These are phyloP conservation scores for Clusia tigrina DNA, from an alignment of 2,888 invertebrate species.

Conservation along the genomic window DNA sequence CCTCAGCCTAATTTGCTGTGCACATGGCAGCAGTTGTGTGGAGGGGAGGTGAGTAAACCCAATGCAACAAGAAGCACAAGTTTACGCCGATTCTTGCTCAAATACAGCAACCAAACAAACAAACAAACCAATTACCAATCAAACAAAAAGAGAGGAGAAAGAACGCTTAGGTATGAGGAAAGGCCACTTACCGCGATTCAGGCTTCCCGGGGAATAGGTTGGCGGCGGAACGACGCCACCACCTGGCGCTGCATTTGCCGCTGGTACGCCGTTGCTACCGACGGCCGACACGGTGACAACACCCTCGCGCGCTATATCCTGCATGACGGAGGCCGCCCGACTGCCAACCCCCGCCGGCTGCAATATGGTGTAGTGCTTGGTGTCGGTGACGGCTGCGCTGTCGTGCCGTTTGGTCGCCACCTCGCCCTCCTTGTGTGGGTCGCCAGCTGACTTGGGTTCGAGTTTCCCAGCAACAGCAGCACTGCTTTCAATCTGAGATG, in stretches of 20 bases:
- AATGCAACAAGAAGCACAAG: slow-evolving; percentile 62
- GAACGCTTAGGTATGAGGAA: neutral
- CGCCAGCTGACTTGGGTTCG: slow-evolving; percentile 33
- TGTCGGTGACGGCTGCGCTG: slow-evolving; percentile 54
- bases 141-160: slow-evolving; percentile 19
- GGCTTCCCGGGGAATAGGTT: slow-evolving; percentile 79
- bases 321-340: slow-evolving; percentile 81
- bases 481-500: slow-evolving; percentile 30
- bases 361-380: slow-evolving; percentile 86
- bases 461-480: slow-evolving; percentile 5
- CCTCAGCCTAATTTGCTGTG: no score
- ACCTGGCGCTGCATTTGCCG: slow-evolving; percentile 43
- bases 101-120: slow-evolving; percentile 26
- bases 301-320: slow-evolving; percentile 77
- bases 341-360: slow-evolving; percentile 85
- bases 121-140: slow-evolving; percentile 28
- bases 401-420: slow-evolving; percentile 15
- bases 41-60: no score
- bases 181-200: slow-evolving; percentile 75
- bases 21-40: no score
- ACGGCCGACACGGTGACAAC: slow-evolving; percentile 69
- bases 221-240: slow-evolving; percentile 64
- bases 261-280: slow-evolving; percentile 40
- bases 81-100: slow-evolving; percentile 45
- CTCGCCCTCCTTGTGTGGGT: slow-evolving; percentile 24